Conservation (phyloP, 1,140 invertebrate genomes). For the Frieseomelitta varia region DNA sequence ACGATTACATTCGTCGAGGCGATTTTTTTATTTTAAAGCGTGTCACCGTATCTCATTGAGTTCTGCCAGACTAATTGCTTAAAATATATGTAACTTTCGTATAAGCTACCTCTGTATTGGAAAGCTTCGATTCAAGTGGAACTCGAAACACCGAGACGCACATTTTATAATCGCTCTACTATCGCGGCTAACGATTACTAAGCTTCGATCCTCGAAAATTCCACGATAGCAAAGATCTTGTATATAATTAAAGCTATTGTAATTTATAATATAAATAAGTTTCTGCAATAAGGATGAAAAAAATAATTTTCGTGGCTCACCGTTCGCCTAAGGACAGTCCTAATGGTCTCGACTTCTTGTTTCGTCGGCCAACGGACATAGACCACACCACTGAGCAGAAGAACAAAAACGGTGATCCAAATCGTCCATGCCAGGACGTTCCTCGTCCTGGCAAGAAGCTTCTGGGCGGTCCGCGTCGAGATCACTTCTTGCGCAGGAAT, state of each 20-base stretch:
- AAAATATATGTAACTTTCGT: background rate
- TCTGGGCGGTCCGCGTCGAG: conserved; percentile 71
- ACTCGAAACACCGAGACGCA: background rate
- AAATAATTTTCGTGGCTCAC: conserved; percentile 62
- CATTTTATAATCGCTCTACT: background rate
- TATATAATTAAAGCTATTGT: background rate
- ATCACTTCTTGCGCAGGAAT: conserved; percentile 71
- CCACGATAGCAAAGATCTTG: background rate
- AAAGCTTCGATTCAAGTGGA: background rate
- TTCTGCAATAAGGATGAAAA: too few relatives aligned
- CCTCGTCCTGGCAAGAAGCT: conserved; percentile 71
- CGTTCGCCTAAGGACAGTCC: conserved; percentile 74
- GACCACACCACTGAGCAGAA: conserved; percentile 70
- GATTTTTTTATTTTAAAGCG: background rate
- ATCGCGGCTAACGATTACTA: background rate
- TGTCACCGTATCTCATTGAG: background rate
- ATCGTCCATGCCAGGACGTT: conserved; percentile 70
- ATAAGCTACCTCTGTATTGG: background rate
- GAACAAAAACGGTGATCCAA: conserved; percentile 69
- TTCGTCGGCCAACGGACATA: conserved; percentile 72
- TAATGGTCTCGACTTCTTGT: conserved; percentile 74
- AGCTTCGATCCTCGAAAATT: background rate
- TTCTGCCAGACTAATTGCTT: background rate
- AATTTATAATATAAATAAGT: background rate
- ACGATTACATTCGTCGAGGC: background rate